Base-by-base conservation (phyloP, 2,797 vertebrate species). In the Pempheris klunzingeri region DNA sequence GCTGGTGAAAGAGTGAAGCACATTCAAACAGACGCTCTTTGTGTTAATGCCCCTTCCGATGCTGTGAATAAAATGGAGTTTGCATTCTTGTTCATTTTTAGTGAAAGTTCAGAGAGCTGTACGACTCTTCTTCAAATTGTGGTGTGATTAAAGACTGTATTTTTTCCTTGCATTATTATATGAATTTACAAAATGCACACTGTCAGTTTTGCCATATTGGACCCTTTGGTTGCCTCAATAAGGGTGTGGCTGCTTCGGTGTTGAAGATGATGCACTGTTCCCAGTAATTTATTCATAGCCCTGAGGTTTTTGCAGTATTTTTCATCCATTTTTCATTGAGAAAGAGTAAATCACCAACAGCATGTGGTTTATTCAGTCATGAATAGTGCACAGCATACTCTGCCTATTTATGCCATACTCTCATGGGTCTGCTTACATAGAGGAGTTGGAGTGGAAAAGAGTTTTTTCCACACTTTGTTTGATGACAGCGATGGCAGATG, bases 251-350 rank as follows among this genome's bases (percentile, higher is more conserved):
- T 50, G 71, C 53, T 59, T 82, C 34, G 39, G 59, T 74, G 65
- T 75, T 76, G 36, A 87, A 81, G 79, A 77, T 52, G 49, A 78
- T 81, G 78, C 80, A 77, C 55, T 65, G 80, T 74, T 83, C 61
- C 14, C 66, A 80, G 92, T 95, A 84, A 94, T 93, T 94, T 93
- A 95, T 95, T 95, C 88, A 94, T 93, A 90, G 87, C 84, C 67
- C 74, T 26, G 88, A 87, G 86, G 76, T 90, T 87, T 90, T 92
- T 84, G 77, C 79, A 38, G 82, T 86, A 86, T 91, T 88, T 91
- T 84, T 87, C 90, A 95, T 94, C 34, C 53, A 94, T 94, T 87
- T 94, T 95, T 95, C 74, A 94, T 92, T 64, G 82, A 78, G 79
- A 87, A 86, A 84, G 86, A 91, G 88, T 93, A 92, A 93, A 91